A percentile compares a stretch with the other conserved stretches of the same genome.
These are phyloP conservation scores for Drosophila repleta DNA, from an alignment of 1,140 invertebrate genomes.

Conservation along the genomic window DNA sequence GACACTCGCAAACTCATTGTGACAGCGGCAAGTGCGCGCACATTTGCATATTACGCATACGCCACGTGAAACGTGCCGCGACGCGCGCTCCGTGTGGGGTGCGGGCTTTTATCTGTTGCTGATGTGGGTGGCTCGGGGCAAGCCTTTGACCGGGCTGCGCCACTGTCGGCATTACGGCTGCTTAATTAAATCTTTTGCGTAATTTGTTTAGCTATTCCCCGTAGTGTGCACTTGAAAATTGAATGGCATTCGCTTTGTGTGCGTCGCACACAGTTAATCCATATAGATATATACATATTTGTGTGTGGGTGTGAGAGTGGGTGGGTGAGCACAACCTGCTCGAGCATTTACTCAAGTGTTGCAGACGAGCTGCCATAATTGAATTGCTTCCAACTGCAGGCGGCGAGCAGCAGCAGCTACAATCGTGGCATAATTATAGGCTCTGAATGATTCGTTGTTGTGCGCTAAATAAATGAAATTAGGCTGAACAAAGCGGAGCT, in stretches of 20 bases:
- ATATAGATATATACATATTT: constrained; percentile 9
- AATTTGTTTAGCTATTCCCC: constrained; percentile 75
- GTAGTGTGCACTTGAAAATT: constrained; percentile 71
- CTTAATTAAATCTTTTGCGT: constrained; percentile 80
- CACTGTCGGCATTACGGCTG: constrained; percentile 55
- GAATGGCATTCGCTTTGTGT: constrained; percentile 49
- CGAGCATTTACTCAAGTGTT: constrained; percentile 52
- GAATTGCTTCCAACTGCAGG: constrained; percentile 66
- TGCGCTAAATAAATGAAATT: constrained; percentile 43
- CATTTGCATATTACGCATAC: constrained; percentile 80
- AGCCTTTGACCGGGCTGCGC: constrained; percentile 20
- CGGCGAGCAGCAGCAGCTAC: constrained; percentile 38
- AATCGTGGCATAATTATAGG: constrained; percentile 69
- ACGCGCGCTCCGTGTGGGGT: constrained; percentile 3
- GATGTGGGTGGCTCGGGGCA: constrained; percentile 7
- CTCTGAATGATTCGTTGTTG: constrained; percentile 42
- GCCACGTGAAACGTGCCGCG: constrained; percentile 63
- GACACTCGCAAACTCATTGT: constrained; percentile 8
- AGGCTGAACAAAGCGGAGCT: constrained; percentile 38
- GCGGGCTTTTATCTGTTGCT: background rate
- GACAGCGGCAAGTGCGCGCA: constrained; percentile 24
- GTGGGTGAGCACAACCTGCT: constrained; percentile 55
- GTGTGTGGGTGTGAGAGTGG: background rate
- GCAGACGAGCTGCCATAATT: constrained; percentile 59
- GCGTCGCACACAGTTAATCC: constrained; percentile 1